A percentile compares a stretch with the other conserved stretches of the same genome.
These are phyloP conservation scores for Lasioglossum calceatum DNA, from an alignment of 2,888 invertebrate genomes.

Conservation along the genomic window DNA sequence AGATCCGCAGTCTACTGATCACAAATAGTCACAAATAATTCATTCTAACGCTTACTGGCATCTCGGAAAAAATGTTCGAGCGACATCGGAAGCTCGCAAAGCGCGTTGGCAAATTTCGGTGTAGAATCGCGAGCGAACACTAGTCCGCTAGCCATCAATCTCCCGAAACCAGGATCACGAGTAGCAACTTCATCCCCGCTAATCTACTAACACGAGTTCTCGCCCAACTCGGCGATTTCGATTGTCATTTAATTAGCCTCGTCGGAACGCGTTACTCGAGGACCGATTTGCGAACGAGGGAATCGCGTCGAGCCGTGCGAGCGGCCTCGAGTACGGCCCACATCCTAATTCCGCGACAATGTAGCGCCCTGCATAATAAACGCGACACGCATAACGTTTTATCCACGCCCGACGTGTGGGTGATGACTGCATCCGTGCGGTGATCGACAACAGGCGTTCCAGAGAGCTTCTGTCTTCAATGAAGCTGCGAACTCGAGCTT, in stretches of 20 bases:
- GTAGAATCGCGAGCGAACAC: neutral
- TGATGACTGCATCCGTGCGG: neutral
- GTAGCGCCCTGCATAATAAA: conserved; percentile 63
- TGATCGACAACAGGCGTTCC: neutral
- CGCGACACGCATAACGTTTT: conserved; percentile 63
- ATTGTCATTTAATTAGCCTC: conserved; percentile 43
- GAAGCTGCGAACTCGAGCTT: neutral
- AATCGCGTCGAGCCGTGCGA: conserved; percentile 12
- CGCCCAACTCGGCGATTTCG: conserved; percentile 6
- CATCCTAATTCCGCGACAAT: conserved; percentile 63
- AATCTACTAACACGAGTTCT: conserved; percentile 20
- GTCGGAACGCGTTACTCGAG: conserved; percentile 18
- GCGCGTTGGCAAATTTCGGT: neutral
- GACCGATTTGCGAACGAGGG: conserved; percentile 28
- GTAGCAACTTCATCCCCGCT: conserved; percentile 17
- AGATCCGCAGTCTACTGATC: too few relatives aligned
- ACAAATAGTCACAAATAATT: neutral
- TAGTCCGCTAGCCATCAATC: neutral
- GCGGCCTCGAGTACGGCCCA: neutral
- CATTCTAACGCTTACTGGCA: neutral
- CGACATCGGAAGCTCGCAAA: neutral
- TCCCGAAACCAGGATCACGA: conserved; percentile 7
- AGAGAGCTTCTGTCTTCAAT: neutral
- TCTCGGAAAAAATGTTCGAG: neutral
- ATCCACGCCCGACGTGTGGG: conserved; percentile 37